Evolutionary conservation across 2,797 vertebrate genomes (phyloP).

Genomic region (Sebastes vulpes): DNA sequence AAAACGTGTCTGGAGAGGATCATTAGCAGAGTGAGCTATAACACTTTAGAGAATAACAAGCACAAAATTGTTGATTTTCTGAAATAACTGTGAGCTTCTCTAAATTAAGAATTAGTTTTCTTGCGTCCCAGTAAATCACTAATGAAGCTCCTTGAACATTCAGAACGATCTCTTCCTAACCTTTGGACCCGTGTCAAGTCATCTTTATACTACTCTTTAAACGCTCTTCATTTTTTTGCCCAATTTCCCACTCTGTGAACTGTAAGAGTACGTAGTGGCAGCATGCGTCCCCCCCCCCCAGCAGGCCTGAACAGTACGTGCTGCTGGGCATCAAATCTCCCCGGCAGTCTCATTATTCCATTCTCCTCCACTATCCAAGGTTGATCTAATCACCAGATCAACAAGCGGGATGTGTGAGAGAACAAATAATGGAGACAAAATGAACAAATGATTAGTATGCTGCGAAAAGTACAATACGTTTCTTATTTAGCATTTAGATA

Average conservation of each 20-base stretch:
- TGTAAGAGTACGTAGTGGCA: constrained; percentile 13
- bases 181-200: constrained; percentile 3
- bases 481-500: constrained; percentile 99
- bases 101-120: neutral
- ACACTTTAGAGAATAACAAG: neutral
- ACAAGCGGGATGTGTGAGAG: constrained; percentile 92
- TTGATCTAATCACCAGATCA: constrained; percentile 95
- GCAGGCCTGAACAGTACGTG: constrained; percentile 43
- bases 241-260: constrained; percentile 48
- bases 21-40: neutral
- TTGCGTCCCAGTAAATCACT: neutral
- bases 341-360: constrained; percentile 81
- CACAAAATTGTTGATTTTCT: neutral
- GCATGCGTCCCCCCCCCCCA: constrained; percentile 11
- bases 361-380: constrained; percentile 85
- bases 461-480: constrained; percentile 99
- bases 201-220: constrained; percentile 34
- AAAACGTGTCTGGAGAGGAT: neutral
- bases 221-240: constrained; percentile 16
- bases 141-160: neutral
- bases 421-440: constrained; percentile 97
- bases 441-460: constrained; percentile 99
- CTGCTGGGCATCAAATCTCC: constrained; percentile 54
- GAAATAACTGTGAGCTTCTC: neutral
- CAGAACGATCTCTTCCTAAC: constrained; percentile 10